These are phyloP conservation scores for Escarpia spicata DNA, from an alignment of 2,888 invertebrate genomes.

Conservation along the genomic window DNA sequence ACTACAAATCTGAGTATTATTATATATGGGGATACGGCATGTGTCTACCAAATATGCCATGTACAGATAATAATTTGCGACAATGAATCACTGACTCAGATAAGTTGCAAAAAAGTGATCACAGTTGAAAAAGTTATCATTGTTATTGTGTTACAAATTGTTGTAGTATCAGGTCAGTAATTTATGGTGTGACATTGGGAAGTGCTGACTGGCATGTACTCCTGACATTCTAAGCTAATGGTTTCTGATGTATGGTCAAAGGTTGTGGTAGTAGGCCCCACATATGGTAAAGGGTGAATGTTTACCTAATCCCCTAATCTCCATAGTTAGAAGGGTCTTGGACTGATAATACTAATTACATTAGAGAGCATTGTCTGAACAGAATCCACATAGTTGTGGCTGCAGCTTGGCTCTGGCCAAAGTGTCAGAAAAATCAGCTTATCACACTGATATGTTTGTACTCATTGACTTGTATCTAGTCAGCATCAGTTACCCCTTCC, in stretches of 20 bases:
- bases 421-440: background rate
- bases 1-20: background rate
- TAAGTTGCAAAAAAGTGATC: background rate
- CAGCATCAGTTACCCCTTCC: background rate
- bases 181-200: background rate
- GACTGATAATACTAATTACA: background rate
- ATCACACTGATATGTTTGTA: background rate
- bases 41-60: background rate
- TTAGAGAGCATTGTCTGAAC: background rate
- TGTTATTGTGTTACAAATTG: conserved; percentile 13
- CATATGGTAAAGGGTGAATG: background rate
- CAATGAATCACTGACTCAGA: background rate
- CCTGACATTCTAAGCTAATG: background rate
- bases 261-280: background rate
- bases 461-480: conserved; percentile 11
- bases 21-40: background rate
- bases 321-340: background rate
- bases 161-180: background rate
- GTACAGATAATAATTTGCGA: too few relatives aligned
- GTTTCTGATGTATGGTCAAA: conserved; percentile 6
- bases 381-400: conserved; percentile 1
- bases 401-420: background rate
- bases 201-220: background rate
- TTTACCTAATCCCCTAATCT: background rate
- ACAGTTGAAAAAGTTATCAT: background rate